Evolutionary conservation across 2,797 vertebrate species (phyloP).

Genomic region (Eidolon dupreanum): DNA sequence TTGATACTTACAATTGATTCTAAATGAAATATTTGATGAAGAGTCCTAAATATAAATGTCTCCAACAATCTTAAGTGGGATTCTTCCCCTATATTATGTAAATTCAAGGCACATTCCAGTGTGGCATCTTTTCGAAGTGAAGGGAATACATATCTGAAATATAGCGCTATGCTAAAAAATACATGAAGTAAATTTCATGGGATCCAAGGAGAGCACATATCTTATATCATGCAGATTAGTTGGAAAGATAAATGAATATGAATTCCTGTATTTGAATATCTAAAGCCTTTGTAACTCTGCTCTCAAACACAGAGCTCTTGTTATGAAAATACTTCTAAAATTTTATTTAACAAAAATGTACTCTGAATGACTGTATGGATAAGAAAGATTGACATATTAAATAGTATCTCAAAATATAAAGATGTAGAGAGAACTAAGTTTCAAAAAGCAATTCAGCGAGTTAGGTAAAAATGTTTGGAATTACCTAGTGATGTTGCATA

Average conservation of each 20-base stretch:
- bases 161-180: neutral
- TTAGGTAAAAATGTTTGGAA: neutral
- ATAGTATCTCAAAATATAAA: neutral
- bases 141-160: neutral
- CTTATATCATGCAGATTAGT: neutral
- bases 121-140: neutral
- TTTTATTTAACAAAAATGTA: slow-evolving; percentile 26
- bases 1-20: too few relatives aligned
- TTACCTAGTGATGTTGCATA: neutral
- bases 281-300: slow-evolving; percentile 1
- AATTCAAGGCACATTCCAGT: neutral
- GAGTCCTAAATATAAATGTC: neutral
- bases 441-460: neutral
- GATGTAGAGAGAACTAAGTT: neutral
- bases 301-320: slow-evolving; percentile 39
- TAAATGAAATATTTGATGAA: slow-evolving; percentile 43
- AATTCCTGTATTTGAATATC: slow-evolving; percentile 35
- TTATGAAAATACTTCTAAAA: slow-evolving; percentile 14
- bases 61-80: neutral
- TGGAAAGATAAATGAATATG: slow-evolving; percentile 28
- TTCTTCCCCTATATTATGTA: neutral
- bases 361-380: neutral
- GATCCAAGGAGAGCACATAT: neutral
- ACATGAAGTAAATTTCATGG: neutral
- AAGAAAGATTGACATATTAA: neutral